Conservation (phyloP, 2,888 invertebrate genomes). For the Drosophila prostipennis region DNA sequence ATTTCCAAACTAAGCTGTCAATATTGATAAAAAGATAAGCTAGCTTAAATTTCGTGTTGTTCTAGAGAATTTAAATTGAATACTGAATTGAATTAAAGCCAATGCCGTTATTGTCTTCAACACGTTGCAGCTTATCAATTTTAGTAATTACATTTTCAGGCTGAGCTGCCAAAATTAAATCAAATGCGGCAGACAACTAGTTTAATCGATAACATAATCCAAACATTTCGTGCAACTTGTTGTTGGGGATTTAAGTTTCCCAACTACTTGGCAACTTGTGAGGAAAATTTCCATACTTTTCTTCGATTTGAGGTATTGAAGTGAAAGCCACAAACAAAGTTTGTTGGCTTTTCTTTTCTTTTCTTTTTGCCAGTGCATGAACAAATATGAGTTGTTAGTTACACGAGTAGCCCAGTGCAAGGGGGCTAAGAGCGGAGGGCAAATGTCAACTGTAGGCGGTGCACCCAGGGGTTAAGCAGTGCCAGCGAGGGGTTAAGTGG, state of each 20-base stretch:
- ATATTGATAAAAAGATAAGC: slow-evolving; percentile 1
- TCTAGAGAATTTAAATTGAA: background rate
- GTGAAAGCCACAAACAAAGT: background rate
- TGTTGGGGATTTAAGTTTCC: background rate
- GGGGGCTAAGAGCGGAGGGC: slow-evolving; percentile 16
- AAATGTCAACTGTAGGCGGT: slow-evolving; percentile 28
- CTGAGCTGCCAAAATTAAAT: background rate
- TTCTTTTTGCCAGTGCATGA: slow-evolving; percentile 32
- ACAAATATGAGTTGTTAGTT: slow-evolving; percentile 32
- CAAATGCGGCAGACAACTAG: slow-evolving; percentile 10
- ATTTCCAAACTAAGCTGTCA: background rate
- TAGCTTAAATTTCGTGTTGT: background rate
- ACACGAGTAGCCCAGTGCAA: slow-evolving; percentile 32
- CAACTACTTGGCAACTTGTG: background rate
- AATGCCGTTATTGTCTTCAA: background rate
- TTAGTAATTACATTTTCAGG: background rate
- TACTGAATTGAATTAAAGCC: background rate
- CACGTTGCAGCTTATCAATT: background rate
- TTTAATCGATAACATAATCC: slow-evolving; percentile 5
- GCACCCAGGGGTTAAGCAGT: slow-evolving; percentile 6
- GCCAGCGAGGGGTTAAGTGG: slow-evolving; percentile 13
- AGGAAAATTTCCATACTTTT: slow-evolving; percentile 10
- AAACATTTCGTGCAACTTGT: slow-evolving; percentile 2
- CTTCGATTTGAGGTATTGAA: background rate
- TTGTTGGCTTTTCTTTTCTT: slow-evolving; percentile 10